Base-by-base conservation (phyloP, 2,888 invertebrate genomes). In the Eulithis prunata region DNA sequence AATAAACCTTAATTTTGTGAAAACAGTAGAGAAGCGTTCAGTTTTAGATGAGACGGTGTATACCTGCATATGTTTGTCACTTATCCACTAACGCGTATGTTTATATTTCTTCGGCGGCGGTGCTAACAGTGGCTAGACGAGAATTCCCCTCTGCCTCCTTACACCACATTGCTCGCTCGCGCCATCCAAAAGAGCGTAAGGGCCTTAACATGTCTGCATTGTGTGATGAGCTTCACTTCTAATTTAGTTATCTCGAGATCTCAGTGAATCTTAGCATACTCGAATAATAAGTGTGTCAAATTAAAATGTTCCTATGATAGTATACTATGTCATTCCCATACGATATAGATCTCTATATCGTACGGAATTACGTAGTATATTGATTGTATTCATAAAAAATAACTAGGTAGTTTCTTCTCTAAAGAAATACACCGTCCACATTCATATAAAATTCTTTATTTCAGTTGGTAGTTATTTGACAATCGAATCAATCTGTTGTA, bases 91-190 rank as follows among this genome's bases (percentile, higher is more conserved):
- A 89, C 21, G 21, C 87, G 76, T 85, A 79, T 85, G 76, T 88
- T 87, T 81, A 76, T 82, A 80, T 86, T 78, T 83, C 82, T 82
- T 77, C 76, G 81, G 80, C 77, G 87, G 82, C 77, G 87, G 82
- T 78, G 84, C 86, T 91, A 90, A 91, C 91, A 95, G 95, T 96
- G 96, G 96, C 94, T 96, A 94, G 96, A 96, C 87, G 96, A 96
- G 91, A 95, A 96, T 92, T 95, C 95, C 75, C 94, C 95, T 75
- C 93, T 95, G 83, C 95, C 95, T 79, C 94, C 93, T 83, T 95
- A 95, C 91, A 94, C 95, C 84, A 95, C 95, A 88, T 94, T 95
- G 89, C 94, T 95, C 88, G 94, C 95, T 88, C 94, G 95, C 88
- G 96, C 95, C 88, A 94, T 95, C 82, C 94, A 95, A 84, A 94